These are phyloP conservation scores for Etheostoma perlongum DNA, from an alignment of 2,797 vertebrate genomes.

Conservation along the genomic window DNA sequence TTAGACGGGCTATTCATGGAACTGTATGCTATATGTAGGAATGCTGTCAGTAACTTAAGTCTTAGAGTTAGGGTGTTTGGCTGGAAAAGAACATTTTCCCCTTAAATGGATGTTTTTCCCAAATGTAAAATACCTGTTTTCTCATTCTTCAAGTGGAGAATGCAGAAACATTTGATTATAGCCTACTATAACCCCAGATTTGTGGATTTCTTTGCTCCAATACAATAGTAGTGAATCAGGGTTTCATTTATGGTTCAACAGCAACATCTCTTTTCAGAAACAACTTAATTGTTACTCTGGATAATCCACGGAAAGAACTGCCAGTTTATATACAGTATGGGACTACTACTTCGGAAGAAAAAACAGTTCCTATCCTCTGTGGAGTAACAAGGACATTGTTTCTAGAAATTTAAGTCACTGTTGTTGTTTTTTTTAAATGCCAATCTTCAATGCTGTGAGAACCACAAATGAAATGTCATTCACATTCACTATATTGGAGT, in stretches of 20 bases:
- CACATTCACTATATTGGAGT: background rate
- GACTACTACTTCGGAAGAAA: background rate
- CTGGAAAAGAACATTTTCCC: background rate
- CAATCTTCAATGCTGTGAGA: background rate
- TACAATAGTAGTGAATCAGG: background rate
- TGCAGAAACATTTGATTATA: background rate
- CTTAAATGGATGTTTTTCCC: background rate
- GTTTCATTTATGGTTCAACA: background rate
- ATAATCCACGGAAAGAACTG: background rate
- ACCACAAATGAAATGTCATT: background rate
- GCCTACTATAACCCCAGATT: background rate
- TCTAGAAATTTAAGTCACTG: background rate
- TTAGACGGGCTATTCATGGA: constrained; percentile 57
- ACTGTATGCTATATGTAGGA: constrained; percentile 26
- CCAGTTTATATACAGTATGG: too few relatives aligned
- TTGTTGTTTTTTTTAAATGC: background rate
- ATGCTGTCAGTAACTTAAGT: constrained; percentile 14
- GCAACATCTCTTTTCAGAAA: background rate
- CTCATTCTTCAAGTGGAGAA: background rate
- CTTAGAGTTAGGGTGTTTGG: background rate
- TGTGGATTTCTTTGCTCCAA: background rate
- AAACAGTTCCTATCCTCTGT: background rate
- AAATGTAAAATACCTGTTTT: background rate
- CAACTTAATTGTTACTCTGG: background rate
- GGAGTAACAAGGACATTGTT: background rate